Evolutionary conservation across 2,113 vertebrate species (phyloP).

Genomic region (Phalacrocorax aristotelis): DNA sequence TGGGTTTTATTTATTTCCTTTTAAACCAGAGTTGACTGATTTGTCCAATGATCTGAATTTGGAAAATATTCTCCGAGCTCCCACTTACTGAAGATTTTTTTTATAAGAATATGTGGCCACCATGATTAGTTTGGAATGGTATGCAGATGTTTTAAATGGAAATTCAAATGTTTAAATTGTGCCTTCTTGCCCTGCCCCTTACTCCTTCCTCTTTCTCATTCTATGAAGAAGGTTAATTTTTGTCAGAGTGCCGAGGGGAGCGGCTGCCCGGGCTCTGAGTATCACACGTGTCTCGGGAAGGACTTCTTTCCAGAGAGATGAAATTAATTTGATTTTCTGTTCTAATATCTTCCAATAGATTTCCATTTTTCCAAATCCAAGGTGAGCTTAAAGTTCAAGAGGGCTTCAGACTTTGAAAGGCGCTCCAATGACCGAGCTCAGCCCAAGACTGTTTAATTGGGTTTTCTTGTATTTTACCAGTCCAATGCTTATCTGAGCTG

Average conservation of each 20-base stretch:
- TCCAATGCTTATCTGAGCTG: not conserved
- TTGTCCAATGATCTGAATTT: not conserved
- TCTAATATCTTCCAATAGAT: not conserved
- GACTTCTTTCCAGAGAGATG: not conserved
- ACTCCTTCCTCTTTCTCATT: not conserved
- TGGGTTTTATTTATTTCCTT: not conserved
- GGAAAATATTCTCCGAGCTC: not conserved
- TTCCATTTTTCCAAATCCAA: not conserved
- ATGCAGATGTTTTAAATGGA: not conserved
- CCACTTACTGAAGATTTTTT: not conserved
- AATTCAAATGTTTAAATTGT: not conserved
- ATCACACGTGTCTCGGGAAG: accelerated
- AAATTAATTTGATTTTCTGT: not conserved
- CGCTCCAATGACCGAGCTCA: not conserved
- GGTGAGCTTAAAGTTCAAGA: not conserved
- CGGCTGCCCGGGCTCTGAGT: accelerated
- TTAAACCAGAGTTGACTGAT: not conserved
- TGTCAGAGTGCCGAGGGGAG: not conserved
- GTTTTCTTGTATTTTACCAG: not conserved
- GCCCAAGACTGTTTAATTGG: not conserved
- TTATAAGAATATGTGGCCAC: not conserved
- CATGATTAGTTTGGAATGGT: not conserved
- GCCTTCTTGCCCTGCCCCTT: not conserved
- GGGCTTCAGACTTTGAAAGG: not conserved
- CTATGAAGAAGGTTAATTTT: not conserved